phyloP scores from a whole-genome alignment of 2,888 invertebrate species.

The Epicampocera succincta region DNA sequence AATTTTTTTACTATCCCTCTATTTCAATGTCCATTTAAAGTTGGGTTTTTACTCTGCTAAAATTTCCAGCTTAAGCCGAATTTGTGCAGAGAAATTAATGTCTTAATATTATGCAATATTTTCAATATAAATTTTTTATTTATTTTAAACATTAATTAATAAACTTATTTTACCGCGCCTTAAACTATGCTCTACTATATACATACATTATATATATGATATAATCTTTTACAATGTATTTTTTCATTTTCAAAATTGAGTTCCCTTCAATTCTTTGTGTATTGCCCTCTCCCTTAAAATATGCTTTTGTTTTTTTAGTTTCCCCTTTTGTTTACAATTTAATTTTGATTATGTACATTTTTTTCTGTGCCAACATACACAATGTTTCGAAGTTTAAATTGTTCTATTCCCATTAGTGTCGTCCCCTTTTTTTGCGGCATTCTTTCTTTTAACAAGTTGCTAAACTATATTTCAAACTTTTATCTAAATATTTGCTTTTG shows the following conservation, averaged over 20 bases:
- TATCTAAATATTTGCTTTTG: slow-evolving; percentile 65
- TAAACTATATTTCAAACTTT: slow-evolving; percentile 65
- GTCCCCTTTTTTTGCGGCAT: slow-evolving; percentile 23
- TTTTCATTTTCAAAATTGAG: background rate
- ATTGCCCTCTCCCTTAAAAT: slow-evolving; percentile 3
- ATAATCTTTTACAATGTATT: too few species aligned
- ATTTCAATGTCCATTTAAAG: too few species aligned
- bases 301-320: background rate
- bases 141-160: too few species aligned
- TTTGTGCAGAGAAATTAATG: too few species aligned
- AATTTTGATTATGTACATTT: slow-evolving; percentile 31
- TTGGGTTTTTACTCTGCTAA: too few species aligned
- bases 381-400: slow-evolving; percentile 46
- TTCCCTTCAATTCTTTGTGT: background rate
- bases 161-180: too few species aligned
- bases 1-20: too few species aligned
- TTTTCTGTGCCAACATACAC: slow-evolving; percentile 16
- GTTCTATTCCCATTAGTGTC: slow-evolving; percentile 59
- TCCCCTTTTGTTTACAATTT: slow-evolving; percentile 7
- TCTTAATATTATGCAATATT: too few species aligned
- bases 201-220: too few species aligned
- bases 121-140: too few species aligned
- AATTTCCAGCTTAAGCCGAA: too few species aligned
- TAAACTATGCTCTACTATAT: too few species aligned
- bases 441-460: slow-evolving; percentile 24